Base-by-base conservation (phyloP, 1,140 invertebrate genomes). In the Brachionus paranguensis region DNA sequence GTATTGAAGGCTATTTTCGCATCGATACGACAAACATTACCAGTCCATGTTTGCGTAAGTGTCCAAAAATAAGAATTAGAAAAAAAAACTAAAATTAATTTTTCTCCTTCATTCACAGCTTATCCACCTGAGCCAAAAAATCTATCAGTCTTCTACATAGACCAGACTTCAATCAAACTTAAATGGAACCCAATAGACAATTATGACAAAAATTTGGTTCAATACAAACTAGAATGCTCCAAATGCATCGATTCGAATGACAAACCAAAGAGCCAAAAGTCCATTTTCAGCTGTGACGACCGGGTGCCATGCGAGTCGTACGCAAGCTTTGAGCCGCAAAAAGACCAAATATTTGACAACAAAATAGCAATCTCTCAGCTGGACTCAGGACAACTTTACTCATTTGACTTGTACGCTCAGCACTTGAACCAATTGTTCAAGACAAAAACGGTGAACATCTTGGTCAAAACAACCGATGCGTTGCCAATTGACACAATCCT, bases 61-160 rank as follows among this genome's bases (percentile, higher is more conserved):
- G 37, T 41, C 37, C 37, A 43, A 33, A 70, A 76, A 1, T 43
- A 5, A 45, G 1, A 37, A 24, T 50, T 27, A 14, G 12, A 47
- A 45, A 50, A 47, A 76, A 27, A 47, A 24, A 24, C 12, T 5
- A 47, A 3, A 24, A 20, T 24, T 27, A n/a, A 6, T 53, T 20
- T 83, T 14, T 83, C 11, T 33, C 2, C 14, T 37, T 7, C 33
- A 6, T 1, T 37, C 17, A 41, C 53, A 83, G 81, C 60, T 8
- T 41, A 50, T 33, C 81, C 81, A 37, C 60, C 41, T 11, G 81
- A 83, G 24, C 81, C 81, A 27, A 68, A 83, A 55, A 83, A 83
- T 83, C 10, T 83, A n/a, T 70, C 81, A 10, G 60, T 83, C 2
- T 68, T 47, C 33, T 50, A 50, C 43, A 72, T 83, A 3, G 81